Evolutionary conservation across 2,113 vertebrate species (phyloP).

Genomic region (Ctenodactylus gundi): DNA sequence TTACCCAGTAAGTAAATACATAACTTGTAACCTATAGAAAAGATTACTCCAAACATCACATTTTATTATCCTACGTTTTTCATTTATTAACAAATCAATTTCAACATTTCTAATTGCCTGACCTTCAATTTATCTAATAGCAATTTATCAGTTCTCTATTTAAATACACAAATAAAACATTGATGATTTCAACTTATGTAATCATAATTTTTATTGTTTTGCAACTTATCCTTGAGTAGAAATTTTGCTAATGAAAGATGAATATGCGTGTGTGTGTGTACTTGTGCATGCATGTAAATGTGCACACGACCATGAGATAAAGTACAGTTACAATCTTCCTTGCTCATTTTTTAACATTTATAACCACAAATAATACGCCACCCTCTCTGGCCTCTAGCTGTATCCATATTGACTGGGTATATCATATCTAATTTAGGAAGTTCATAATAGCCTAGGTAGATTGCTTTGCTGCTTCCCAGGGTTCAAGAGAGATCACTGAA

Average conservation of each 20-base stretch:
- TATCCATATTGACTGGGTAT: slow-evolving; percentile 41
- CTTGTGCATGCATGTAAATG: too few species aligned
- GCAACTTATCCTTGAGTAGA: slow-evolving; percentile 4
- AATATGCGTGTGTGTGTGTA: neutral
- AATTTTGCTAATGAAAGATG: slow-evolving; percentile 37
- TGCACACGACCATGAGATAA: neutral
- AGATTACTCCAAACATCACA: neutral
- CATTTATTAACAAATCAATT: neutral
- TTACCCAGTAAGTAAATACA: neutral
- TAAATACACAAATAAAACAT: slow-evolving; percentile 8
- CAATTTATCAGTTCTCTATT: neutral
- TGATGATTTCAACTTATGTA: neutral
- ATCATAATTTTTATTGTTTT: slow-evolving; percentile 54
- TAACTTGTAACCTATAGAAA: neutral
- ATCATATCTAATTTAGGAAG: slow-evolving; percentile 64
- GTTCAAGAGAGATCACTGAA: slow-evolving; percentile 64
- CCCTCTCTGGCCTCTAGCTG: neutral
- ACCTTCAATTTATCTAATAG: slow-evolving; percentile 18
- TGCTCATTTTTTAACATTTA: slow-evolving; percentile 63
- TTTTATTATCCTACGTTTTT: neutral
- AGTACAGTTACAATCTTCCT: neutral
- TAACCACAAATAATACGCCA: slow-evolving; percentile 40
- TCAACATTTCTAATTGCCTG: neutral
- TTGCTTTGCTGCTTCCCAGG: slow-evolving; percentile 43
- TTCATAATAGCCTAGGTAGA: slow-evolving; percentile 46